Evolutionary conservation across 2,113 vertebrate species (phyloP), one percentile per base, ranked within the genome.

Genomic region (Cisticola juncidis): DNA sequence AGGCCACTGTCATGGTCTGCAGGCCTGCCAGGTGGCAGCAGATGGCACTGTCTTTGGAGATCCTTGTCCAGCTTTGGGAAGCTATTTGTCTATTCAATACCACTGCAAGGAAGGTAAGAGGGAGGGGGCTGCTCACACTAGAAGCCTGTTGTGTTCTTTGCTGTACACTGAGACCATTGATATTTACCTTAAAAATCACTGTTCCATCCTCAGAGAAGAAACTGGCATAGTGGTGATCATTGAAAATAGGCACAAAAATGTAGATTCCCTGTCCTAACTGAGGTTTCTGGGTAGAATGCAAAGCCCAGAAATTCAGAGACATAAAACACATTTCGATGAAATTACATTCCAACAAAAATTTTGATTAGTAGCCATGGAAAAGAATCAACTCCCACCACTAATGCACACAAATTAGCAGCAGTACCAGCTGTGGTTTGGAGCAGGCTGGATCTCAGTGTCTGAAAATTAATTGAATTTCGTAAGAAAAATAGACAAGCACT

Each of bases 1-100:
- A 99, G 99, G 96, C 40, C 98, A 98, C 69, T 99, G 99, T 62
- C 99, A 98, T 1, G 98, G 99, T 76, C 98, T 98, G 54, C 99
- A 99, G 94, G 98, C 97, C 14, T 99, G 99, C 93, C 99, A 99
- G 96, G 98, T 98, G 77, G 86, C 98, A 36, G 97, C 98, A 6
- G 98, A 99, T 54, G 71, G 96, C 48, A 92, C 95, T 58, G 97
- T 98, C 81, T 99, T 99, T 94, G 98, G 98, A 96, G 98, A 99
- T 35, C 98, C 98, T 6, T 99, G 99, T 86, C 98, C 98, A n/a
- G 66, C 71, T 18, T 86, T 92, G 35, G 98, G 99, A 90, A 99
- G 98, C 94, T 99, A 99, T 96, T 97, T 99, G 77, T 99, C 98
- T 84, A 90, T 99, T 85, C 98, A 98, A 7, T 99, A 99, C 90